Evolutionary conservation across 2,797 vertebrate genomes (phyloP).

Genomic region (Muscicapa striata): DNA sequence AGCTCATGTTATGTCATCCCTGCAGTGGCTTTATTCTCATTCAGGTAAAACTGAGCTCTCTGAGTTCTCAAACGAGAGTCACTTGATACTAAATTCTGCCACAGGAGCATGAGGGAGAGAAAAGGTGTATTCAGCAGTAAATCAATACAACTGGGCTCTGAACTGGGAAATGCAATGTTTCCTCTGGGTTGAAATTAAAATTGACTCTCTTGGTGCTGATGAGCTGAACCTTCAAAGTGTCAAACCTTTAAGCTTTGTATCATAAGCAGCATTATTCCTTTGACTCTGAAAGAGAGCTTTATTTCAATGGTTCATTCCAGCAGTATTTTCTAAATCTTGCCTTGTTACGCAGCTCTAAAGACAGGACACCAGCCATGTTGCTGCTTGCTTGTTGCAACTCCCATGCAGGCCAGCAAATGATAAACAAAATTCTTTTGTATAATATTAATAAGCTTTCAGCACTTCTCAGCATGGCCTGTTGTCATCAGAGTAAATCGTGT

Average conservation of each 20-base stretch:
- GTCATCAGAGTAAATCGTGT: conserved; percentile 80
- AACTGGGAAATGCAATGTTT: not conserved
- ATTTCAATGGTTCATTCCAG: conserved; percentile 24
- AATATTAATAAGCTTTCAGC: conserved; percentile 82
- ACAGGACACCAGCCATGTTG: conserved; percentile 67
- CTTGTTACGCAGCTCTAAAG: conserved; percentile 60
- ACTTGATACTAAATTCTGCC: not conserved
- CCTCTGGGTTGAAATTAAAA: not conserved
- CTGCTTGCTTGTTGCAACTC: conserved; percentile 76
- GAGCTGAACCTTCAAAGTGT: not conserved
- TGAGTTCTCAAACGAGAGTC: not conserved
- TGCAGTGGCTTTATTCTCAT: not conserved
- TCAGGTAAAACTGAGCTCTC: not conserved
- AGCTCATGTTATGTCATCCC: not conserved
- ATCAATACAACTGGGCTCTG: not conserved
- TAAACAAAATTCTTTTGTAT: conserved; percentile 84
- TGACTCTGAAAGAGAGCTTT: conserved; percentile 56
- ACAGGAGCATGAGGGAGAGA: not conserved
- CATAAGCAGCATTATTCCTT: not conserved
- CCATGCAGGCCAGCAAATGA: conserved; percentile 76
- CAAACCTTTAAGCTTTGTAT: not conserved
- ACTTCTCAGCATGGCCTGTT: conserved; percentile 71
- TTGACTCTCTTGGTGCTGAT: not conserved
- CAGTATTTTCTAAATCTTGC: conserved; percentile 63
- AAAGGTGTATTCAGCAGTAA: not conserved